Evolutionary conservation across 2,888 invertebrate species (phyloP).

Genomic region (Volucella inanis): DNA sequence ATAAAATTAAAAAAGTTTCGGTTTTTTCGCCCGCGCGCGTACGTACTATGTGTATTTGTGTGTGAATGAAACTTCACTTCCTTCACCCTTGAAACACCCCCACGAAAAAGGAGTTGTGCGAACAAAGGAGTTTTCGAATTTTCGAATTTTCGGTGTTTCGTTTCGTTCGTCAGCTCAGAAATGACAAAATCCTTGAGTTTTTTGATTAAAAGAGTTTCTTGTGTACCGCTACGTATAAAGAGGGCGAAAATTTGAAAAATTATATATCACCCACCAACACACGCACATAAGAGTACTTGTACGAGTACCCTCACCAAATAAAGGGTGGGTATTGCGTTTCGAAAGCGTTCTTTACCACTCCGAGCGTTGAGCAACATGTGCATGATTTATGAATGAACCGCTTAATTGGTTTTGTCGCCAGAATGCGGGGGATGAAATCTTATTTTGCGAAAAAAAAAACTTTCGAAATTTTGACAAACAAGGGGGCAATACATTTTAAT

Average conservation of each 20-base stretch:
- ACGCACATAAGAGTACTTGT: no score
- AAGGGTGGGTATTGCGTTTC: background rate
- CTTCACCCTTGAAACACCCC: slow-evolving; percentile 30
- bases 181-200: slow-evolving; percentile 69
- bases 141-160: background rate
- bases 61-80: slow-evolving; percentile 35
- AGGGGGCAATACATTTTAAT: slow-evolving; percentile 31
- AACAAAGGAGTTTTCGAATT: slow-evolving; percentile 20
- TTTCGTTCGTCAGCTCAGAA: slow-evolving; percentile 36
- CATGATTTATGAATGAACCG: slow-evolving; percentile 70
- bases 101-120: slow-evolving; percentile 26
- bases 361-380: slow-evolving; percentile 60
- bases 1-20: slow-evolving; percentile 75
- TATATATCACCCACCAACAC: no score
- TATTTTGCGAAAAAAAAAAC: slow-evolving; percentile 31
- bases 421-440: slow-evolving; percentile 4
- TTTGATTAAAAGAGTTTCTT: slow-evolving; percentile 72
- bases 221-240: slow-evolving; percentile 26
- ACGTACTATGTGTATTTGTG: slow-evolving; percentile 8
- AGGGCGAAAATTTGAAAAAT: slow-evolving; percentile 65
- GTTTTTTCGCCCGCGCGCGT: slow-evolving; percentile 8
- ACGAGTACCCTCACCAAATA: no score
- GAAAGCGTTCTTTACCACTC: background rate
- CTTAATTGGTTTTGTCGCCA: slow-evolving; percentile 63
- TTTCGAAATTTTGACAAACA: slow-evolving; percentile 40